These are phyloP conservation scores for Serranus cabrilla DNA, from an alignment of 2,797 vertebrate species.

Conservation along the genomic window DNA sequence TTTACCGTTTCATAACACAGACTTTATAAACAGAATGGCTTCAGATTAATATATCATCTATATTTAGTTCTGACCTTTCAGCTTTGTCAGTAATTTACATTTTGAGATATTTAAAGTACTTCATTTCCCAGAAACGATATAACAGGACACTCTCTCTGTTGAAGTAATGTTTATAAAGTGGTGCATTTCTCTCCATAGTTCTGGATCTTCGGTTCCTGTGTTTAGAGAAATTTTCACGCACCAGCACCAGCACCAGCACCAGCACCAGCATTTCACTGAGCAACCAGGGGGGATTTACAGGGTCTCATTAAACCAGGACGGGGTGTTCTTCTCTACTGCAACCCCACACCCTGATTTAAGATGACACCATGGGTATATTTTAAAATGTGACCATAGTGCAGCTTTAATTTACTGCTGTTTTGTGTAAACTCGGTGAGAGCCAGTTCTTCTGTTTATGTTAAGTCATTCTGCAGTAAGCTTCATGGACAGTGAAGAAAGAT, in stretches of 20 bases:
- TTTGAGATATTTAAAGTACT: background rate
- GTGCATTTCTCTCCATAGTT: background rate
- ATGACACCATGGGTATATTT: slow-evolving; percentile 21
- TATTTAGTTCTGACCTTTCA: background rate
- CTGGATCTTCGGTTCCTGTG: slow-evolving; percentile 37
- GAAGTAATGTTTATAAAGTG: slow-evolving; percentile 8
- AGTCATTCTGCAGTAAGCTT: slow-evolving; percentile 12
- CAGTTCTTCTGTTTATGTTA: slow-evolving; percentile 5
- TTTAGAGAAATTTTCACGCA: slow-evolving; percentile 45
- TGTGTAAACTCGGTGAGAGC: slow-evolving; percentile 1
- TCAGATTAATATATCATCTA: background rate
- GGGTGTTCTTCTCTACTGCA: slow-evolving; percentile 1
- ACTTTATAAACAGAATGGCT: background rate
- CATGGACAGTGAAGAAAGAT: background rate
- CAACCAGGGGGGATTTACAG: slow-evolving; percentile 33
- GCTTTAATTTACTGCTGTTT: slow-evolving; percentile 39
- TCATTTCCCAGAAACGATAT: background rate
- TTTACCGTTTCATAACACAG: no score
- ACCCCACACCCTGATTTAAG: slow-evolving; percentile 23
- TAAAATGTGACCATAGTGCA: background rate
- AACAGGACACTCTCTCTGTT: background rate
- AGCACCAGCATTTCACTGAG: slow-evolving; percentile 18
- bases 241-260: no score
- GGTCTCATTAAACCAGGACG: background rate
- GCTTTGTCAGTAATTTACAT: background rate